These are phyloP conservation scores for Labeo rohita DNA, from an alignment of 2,113 vertebrate genomes.

Conservation along the genomic window DNA sequence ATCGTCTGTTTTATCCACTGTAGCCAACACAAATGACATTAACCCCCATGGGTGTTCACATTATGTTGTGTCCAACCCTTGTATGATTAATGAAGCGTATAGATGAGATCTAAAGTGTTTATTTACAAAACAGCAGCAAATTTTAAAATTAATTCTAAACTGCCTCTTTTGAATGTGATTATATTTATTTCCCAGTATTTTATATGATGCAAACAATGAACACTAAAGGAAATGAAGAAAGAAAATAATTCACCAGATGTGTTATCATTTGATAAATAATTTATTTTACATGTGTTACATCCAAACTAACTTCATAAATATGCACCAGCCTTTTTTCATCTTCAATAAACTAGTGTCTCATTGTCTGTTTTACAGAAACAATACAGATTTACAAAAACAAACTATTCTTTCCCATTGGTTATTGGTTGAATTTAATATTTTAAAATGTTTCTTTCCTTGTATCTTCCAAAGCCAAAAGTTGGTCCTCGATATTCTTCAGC, in stretches of 20 bases:
- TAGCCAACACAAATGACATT: too few relatives aligned
- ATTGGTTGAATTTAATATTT: background rate
- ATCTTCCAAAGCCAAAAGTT: constrained; percentile 61
- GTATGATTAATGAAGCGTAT: too few relatives aligned
- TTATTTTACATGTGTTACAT: constrained; percentile 35
- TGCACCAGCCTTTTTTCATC: background rate
- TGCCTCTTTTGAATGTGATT: background rate
- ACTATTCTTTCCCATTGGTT: background rate
- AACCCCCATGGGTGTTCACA: too few relatives aligned
- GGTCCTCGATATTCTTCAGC: constrained; percentile 70
- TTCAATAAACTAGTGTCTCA: background rate
- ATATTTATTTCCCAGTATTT: background rate
- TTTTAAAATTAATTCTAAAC: background rate
- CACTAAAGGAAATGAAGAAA: background rate
- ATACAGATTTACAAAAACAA: background rate
- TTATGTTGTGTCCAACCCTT: too few relatives aligned
- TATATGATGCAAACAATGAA: background rate
- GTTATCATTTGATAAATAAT: background rate
- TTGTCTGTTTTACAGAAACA: background rate
- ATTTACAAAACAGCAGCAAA: background rate
- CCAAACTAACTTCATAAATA: constrained; percentile 3
- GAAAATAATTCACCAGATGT: background rate
- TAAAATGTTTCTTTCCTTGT: constrained; percentile 10
- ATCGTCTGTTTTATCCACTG: too few relatives aligned
- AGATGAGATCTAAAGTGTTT: too few relatives aligned